phyloP scores from a whole-genome alignment of 2,888 invertebrate genomes.

The Drosophila multiciliata region DNA sequence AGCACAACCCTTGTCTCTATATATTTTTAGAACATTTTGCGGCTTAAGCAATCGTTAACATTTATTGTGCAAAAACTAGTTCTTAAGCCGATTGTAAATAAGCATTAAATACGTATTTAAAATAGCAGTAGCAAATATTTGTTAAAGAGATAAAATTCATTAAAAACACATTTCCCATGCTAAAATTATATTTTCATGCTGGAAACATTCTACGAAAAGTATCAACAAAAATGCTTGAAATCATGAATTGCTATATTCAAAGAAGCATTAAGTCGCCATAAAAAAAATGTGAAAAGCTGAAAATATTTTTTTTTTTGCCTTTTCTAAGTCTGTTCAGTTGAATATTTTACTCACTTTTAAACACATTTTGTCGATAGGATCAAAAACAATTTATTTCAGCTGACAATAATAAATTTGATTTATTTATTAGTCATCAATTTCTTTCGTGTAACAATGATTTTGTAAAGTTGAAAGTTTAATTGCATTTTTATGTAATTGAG shows the following conservation, averaged over 20 bases:
- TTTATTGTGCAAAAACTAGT: conserved; percentile 3
- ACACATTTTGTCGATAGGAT: conserved; percentile 18
- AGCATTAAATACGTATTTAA: not conserved
- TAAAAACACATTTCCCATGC: not conserved
- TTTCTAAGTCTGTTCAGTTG: conserved; percentile 12
- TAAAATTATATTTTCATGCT: not conserved
- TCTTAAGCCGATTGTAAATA: conserved; percentile 10
- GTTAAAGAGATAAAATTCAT: not conserved
- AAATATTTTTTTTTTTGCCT: conserved; percentile 33
- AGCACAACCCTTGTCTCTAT: not conserved
- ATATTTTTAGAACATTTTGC: not conserved
- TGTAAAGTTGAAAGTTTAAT: not conserved
- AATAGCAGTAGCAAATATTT: not conserved
- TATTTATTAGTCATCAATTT: conserved; percentile 9
- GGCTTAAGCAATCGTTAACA: conserved; percentile 12
- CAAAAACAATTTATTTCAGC: conserved; percentile 12
- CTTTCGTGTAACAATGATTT: not conserved
- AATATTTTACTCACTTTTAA: conserved; percentile 11
- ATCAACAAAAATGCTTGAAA: not conserved
- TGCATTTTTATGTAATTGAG: not conserved
- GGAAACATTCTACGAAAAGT: not conserved
- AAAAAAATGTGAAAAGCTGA: not conserved
- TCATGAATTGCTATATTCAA: not conserved
- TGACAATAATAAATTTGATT: conserved; percentile 16
- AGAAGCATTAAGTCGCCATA: not conserved